These are phyloP conservation scores for Athalia cordata DNA, from an alignment of 2,888 invertebrate species.

Conservation along the genomic window DNA sequence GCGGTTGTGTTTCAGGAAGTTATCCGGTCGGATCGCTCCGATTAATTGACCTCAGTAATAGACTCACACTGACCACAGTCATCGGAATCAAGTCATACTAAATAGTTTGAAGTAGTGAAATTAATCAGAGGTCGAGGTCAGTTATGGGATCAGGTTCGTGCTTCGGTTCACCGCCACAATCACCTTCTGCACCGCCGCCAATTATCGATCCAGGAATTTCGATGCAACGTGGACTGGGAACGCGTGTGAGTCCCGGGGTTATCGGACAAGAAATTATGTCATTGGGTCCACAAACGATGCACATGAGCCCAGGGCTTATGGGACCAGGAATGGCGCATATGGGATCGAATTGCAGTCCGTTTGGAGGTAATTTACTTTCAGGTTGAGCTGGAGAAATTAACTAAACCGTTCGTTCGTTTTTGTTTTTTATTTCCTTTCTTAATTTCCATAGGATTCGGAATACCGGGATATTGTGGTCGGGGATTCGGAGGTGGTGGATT, in stretches of 20 bases:
- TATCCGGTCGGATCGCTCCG: not conserved
- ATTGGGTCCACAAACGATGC: too few species aligned
- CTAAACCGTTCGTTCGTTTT: too few species aligned
- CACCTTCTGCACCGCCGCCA: constrained; percentile 13
- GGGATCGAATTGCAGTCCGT: too few species aligned
- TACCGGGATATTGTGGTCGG: not conserved
- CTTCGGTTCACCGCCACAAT: constrained; percentile 8
- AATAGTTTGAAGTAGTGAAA: not conserved
- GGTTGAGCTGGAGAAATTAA: too few species aligned
- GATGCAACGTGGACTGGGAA: not conserved
- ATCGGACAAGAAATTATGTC: too few species aligned
- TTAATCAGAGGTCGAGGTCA: not conserved
- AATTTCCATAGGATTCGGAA: constrained; percentile 2
- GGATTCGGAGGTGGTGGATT: constrained; percentile 28
- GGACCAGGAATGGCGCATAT: too few species aligned
- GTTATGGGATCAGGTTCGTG: constrained; percentile 26
- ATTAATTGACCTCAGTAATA: not conserved
- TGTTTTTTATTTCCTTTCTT: too few species aligned
- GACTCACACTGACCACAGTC: not conserved
- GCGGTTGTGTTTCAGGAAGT: not conserved
- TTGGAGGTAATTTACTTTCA: too few species aligned
- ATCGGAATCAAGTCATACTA: not conserved
- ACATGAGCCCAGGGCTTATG: too few species aligned
- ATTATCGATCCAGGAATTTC: constrained; percentile 11
- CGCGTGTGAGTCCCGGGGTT: too few species aligned